These are phyloP conservation scores for Dryobates pubescens DNA, from an alignment of 2,797 vertebrate genomes.

Conservation along the genomic window DNA sequence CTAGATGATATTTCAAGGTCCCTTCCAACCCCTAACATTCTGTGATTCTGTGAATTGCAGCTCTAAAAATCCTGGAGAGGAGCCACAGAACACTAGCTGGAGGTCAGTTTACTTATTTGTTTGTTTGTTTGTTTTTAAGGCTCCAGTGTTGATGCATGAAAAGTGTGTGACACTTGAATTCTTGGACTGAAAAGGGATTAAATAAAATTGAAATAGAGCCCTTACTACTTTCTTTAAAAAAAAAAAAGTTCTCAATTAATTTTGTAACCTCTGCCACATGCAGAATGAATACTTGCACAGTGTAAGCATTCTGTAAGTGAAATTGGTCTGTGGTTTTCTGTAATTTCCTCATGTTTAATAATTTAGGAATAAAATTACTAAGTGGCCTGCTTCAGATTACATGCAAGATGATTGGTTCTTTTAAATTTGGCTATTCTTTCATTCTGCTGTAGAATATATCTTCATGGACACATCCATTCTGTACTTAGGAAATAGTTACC, in stretches of 20 bases:
- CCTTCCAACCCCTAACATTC: too few species aligned
- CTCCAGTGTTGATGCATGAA: neutral
- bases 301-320: neutral
- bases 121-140: neutral
- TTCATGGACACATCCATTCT: neutral
- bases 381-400: neutral
- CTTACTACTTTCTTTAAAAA: neutral
- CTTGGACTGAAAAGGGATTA: neutral
- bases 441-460: neutral
- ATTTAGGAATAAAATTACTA: neutral
- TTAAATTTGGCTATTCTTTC: neutral
- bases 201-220: neutral
- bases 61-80: neutral
- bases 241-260: neutral
- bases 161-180: neutral
- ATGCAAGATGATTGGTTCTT: neutral
- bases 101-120: neutral
- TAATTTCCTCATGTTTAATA: neutral
- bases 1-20: too few species aligned
- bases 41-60: neutral
- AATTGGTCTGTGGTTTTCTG: neutral
- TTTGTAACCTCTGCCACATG: neutral
- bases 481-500: neutral
- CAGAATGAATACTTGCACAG: neutral
- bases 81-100: neutral